Percentiles rank a stretch among this genome's conserved stretches.
Evolutionary conservation across 1,140 invertebrate genomes (phyloP).

Genomic region (Apis mellifera): DNA sequence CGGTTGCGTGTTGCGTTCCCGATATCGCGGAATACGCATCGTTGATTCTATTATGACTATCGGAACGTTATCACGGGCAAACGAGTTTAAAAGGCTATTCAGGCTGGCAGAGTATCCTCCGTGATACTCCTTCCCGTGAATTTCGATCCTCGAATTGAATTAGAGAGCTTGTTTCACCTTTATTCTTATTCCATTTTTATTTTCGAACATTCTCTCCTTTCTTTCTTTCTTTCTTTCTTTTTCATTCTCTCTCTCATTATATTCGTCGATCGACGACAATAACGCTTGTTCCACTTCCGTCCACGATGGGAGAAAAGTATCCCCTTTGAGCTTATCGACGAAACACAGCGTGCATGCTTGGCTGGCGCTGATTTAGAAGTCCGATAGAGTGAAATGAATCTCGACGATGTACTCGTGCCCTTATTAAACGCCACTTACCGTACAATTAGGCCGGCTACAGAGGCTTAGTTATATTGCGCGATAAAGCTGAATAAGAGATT

Average conservation of each 20-base stretch:
- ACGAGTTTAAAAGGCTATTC: constrained; percentile 12
- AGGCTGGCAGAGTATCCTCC: neutral
- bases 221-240: neutral
- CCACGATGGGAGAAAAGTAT: neutral
- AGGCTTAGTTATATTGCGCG: neutral
- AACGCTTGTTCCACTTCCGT: neutral
- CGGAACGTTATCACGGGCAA: neutral
- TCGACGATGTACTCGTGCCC: constrained; percentile 3
- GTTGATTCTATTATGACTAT: constrained; percentile 52
- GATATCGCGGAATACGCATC: constrained; percentile 35
- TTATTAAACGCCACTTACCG: constrained; percentile 11
- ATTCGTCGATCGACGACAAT: neutral
- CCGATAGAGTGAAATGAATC: neutral
- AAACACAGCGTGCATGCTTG: neutral
- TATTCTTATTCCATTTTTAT: too few species aligned
- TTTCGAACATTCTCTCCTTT: neutral
- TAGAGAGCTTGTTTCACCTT: neutral
- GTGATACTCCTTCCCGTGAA: neutral
- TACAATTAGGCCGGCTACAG: neutral
- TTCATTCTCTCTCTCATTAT: neutral
- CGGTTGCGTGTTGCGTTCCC: constrained; percentile 8
- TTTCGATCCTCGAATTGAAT: neutral
- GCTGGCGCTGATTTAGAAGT: neutral
- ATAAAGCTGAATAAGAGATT: neutral
- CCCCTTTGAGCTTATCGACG: neutral